Base-by-base conservation (phyloP, 2,113 vertebrate species). In the Nesoenas mayeri region DNA sequence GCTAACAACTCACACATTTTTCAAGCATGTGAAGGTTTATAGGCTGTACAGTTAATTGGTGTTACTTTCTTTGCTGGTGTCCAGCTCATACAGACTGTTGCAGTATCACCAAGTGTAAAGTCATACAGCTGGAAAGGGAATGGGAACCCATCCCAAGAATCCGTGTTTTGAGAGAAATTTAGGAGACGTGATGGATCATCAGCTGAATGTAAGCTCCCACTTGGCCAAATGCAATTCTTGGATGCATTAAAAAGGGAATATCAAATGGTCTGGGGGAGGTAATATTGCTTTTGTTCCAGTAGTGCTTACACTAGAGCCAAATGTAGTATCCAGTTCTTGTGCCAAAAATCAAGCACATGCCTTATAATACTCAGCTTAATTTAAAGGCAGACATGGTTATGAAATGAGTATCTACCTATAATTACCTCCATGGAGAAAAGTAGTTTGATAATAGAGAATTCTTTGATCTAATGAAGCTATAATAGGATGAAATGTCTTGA, bases 191-290 rank as follows among this genome's bases (percentile, higher is more conserved):
- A 96, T 92, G 89, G 91, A 95, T 94, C 48, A 86, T 87, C 77
- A 79, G 89, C 86, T 86, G 85, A 95, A 93, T 12, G 6, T 60
- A 50, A 86, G 88, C 91, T 93, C 89, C 91, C 54, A 47, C 93
- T 97, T 95, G 86, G 94, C 93, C 72, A 95, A 96, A 95, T 96
- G 93, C 82, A 60, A 11, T 80, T 96, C 92, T 97, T 97, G 96
- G 95, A 96, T 88, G 88, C 77, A 21, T 93, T 96, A 95, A 26
- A 97, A 97, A 96, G 95, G 66, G 65, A 95, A 60, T 95, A 91
- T 96, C 79, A 64, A 80, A 90, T 92, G 77, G 48, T 71, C 69
- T 31, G 92, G 77, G 90, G 95, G 93, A 96, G 93, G 85, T 67
- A 86, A n/a, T 32, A 61, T 8, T 57, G 60, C 85, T 88, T 96